These are phyloP conservation scores for Cylas formicarius DNA, from an alignment of 1,140 invertebrate genomes.

Conservation along the genomic window DNA sequence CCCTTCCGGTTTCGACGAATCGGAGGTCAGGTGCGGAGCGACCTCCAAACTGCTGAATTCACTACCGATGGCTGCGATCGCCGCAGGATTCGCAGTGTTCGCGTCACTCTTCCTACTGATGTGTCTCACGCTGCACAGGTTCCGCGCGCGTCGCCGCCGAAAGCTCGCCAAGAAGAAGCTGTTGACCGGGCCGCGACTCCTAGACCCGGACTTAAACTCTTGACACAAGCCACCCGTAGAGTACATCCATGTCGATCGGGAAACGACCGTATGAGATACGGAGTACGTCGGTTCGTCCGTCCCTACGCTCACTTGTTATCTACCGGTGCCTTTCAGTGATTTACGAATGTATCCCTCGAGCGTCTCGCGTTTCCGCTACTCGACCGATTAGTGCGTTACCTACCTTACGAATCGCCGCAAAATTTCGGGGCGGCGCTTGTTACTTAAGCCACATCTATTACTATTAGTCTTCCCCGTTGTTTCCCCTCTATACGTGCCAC, in stretches of 20 bases:
- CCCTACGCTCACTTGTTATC: constrained; percentile 41
- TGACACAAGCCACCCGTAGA: constrained; percentile 83
- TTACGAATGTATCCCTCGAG: constrained; percentile 23
- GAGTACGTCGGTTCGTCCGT: constrained; percentile 36
- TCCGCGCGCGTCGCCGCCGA: constrained; percentile 38
- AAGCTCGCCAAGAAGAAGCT: constrained; percentile 51
- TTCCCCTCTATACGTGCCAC: neutral
- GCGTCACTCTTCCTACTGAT: constrained; percentile 49
- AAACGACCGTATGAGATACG: constrained; percentile 70
- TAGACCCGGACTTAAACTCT: constrained; percentile 48
- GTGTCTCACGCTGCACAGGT: constrained; percentile 41
- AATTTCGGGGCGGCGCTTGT: constrained; percentile 4
- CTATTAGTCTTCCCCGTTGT: neutral
- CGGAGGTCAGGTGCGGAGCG: constrained; percentile 60
- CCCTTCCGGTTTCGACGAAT: constrained; percentile 78
- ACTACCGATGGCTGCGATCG: constrained; percentile 47
- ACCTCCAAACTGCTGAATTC: constrained; percentile 39
- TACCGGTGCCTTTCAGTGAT: constrained; percentile 38
- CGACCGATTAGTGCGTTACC: constrained; percentile 9
- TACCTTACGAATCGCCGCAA: constrained; percentile 13
- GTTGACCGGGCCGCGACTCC: constrained; percentile 38
- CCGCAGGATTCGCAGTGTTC: constrained; percentile 49
- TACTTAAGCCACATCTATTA: neutral
- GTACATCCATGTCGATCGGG: constrained; percentile 80
- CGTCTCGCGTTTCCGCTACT: constrained; percentile 20